Base-by-base conservation (phyloP, 2,888 invertebrate species). In the Melanchra persicariae region DNA sequence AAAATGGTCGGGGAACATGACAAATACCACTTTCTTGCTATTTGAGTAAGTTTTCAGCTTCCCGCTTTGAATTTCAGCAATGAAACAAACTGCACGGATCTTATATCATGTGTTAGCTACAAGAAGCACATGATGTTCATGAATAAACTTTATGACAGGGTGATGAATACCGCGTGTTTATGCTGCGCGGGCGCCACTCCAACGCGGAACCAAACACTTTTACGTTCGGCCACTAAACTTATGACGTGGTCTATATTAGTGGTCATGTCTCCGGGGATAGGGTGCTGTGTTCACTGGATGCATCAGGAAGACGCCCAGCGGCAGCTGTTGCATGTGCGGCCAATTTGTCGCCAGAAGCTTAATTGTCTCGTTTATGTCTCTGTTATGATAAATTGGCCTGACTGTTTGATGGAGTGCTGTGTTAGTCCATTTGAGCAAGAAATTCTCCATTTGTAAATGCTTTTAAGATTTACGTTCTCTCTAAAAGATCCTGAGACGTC, bases 121-220 rank as follows among this genome's bases (percentile, higher is more conserved):
- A 66, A 47, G 15, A 12, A 69, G 30, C 47, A 63, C 24, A 64
- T 45, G 47, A 71, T 62, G 40, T 55, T 65, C 64, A 68, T 74
- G 71, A 76, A 85, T 78, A 70, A 68, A 68, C 51, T 67, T 79
- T 82, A 82, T 68, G 61, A 71, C 79, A 64, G 71, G 49, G 40
- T 78, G 65, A 81, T 81, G 82, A 37, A 81, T 26, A 55, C 49
- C 61, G 37, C 54, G 51, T 68, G 82, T 68, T 68, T 78, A 81
- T 62, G 30, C 24, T 67, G 74, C 66, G 62, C 80, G 85, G 89
- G 89, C 88, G 82, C 77, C 72, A 61, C 67, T 85, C 89, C 89
- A 89, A 88, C 81, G 70, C 85, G 89, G 88, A 87, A 87, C 80
- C 74, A 0, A 22, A 52, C 40, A 51, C 82, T 72, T 71, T 79